These are phyloP conservation scores for Drosophila borealis DNA, from an alignment of 2,888 invertebrate species.

Conservation along the genomic window DNA sequence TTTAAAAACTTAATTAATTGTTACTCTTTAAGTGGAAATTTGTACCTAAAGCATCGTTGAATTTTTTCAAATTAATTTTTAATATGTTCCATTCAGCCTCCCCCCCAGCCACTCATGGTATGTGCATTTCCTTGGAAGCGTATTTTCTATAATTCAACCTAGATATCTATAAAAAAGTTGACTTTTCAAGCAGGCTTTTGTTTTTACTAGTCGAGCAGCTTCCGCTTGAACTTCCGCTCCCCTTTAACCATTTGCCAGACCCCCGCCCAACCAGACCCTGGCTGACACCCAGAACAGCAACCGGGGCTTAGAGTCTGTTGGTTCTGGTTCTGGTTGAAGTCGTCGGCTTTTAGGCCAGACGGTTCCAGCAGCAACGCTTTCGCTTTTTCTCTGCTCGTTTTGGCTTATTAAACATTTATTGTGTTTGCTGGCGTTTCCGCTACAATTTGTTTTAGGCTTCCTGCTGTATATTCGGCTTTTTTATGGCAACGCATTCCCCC, in stretches of 20 bases:
- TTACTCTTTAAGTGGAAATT: too few relatives aligned
- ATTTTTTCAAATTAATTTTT: neutral
- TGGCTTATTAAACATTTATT: constrained; percentile 79
- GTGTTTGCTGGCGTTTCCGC: constrained; percentile 75
- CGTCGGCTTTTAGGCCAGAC: constrained; percentile 14
- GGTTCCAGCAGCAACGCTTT: constrained; percentile 26
- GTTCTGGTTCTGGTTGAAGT: constrained; percentile 7
- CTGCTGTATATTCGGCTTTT: constrained; percentile 47
- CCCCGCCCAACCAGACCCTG: constrained; percentile 2
- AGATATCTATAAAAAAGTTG: constrained; percentile 21
- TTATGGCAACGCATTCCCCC: neutral
- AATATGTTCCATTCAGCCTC: neutral
- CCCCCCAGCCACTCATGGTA: neutral
- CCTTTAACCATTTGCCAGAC: neutral
- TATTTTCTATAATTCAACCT: constrained; percentile 12
- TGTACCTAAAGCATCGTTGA: too few relatives aligned
- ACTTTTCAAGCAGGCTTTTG: constrained; percentile 24
- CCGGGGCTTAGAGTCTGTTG: neutral
- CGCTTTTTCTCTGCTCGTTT: constrained; percentile 57
- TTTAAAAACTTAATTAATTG: too few relatives aligned
- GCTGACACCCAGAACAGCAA: neutral
- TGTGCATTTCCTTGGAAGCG: neutral
- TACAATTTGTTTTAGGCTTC: constrained; percentile 75
- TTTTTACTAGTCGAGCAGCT: constrained; percentile 50
- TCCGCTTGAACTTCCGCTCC: constrained; percentile 65